Base-by-base conservation (phyloP, 2,113 vertebrate species). In the Kryptolebias marmoratus region DNA sequence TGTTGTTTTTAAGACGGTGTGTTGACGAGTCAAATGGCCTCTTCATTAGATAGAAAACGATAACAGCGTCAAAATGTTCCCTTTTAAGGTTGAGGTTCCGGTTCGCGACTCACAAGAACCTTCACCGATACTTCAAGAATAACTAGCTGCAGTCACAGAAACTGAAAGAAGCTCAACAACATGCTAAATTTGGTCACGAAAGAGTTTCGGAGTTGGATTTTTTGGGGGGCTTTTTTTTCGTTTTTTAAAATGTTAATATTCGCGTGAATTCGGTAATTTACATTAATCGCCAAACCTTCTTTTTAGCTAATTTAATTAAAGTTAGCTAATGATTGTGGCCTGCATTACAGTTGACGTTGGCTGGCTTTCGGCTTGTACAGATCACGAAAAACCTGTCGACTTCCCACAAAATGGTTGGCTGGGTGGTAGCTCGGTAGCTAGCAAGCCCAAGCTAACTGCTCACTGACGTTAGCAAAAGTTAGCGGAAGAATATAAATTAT, bases 371-470 rank as follows among this genome's bases (percentile, higher is more conserved):
- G 69, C 69, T 86, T 54, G 54, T 47, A 44, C 72, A 54, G 82
- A 87, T 82, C 66, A 76, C 80, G 85, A 84, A 88, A 42, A 89
- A 86, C 87, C 86, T 83, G 79, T 83, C 48, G 79, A 90, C 86
- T 89, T 90, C 86, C 87, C 81, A 92, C 91, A 92, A 92, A 92
- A 88, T 91, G 79, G 83, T 74, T 79, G 80, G 77, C 68, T 79
- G 85, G 82, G 83, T 86, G 85, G 63, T 73, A 90, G 91, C 89
- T 86, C 32, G 57, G 58, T 39, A 69, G 88, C 84, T 90, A 90
- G 53, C 79, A 47, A 15, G 59, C 55, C 54, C 48, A 79, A 63
- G 63, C 18, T 48, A 70, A 44, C 55, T 65, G 11, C 36, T 36
- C 36, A 36, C 65, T 71, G 56, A 30, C 36, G 53, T 53, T 59